A percentile compares a stretch with the other conserved stretches of the same genome.
phyloP scores from a whole-genome alignment of 2,797 vertebrate genomes.

The Nannoperca australis region DNA sequence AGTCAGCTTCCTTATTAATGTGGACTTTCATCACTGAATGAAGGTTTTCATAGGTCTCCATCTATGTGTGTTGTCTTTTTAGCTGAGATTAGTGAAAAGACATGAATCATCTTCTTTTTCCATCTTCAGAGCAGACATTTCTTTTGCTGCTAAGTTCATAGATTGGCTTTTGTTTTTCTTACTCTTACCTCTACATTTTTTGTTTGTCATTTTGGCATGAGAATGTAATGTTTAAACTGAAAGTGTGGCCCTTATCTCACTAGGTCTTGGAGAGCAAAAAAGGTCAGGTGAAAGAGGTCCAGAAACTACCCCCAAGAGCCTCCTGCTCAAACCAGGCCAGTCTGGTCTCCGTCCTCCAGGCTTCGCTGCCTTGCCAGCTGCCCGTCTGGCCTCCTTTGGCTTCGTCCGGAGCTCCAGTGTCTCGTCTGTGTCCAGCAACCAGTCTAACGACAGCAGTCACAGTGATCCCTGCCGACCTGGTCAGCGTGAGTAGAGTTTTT shows the following conservation, averaged over 20 bases:
- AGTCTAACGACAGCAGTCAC: slow-evolving; percentile 88
- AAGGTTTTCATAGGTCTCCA: slow-evolving; percentile 1
- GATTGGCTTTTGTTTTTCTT: not conserved
- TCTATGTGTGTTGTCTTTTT: not conserved
- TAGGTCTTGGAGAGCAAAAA: slow-evolving; percentile 84
- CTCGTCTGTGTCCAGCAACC: slow-evolving; percentile 93
- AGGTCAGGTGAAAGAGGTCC: slow-evolving; percentile 75
- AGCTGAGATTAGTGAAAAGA: slow-evolving; percentile 5
- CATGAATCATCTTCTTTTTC: slow-evolving; percentile 3
- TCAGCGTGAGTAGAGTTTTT: slow-evolving; percentile 82
- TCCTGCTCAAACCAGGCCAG: slow-evolving; percentile 89
- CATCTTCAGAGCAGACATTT: slow-evolving; percentile 4
- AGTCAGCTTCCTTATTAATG: slow-evolving; percentile 4
- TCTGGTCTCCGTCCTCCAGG: slow-evolving; percentile 94
- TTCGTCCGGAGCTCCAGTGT: slow-evolving; percentile 91
- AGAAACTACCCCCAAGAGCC: slow-evolving; percentile 85
- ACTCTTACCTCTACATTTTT: not conserved
- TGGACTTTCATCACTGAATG: slow-evolving; percentile 1
- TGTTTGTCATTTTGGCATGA: not conserved
- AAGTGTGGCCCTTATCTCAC: not conserved
- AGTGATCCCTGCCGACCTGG: slow-evolving; percentile 84
- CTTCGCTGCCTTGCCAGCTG: slow-evolving; percentile 89
- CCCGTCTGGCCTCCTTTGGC: slow-evolving; percentile 90
- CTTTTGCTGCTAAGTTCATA: not conserved
- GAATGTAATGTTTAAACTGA: not conserved